phyloP scores from a whole-genome alignment of 2,113 vertebrate species.

The Apeltes quadracus region DNA sequence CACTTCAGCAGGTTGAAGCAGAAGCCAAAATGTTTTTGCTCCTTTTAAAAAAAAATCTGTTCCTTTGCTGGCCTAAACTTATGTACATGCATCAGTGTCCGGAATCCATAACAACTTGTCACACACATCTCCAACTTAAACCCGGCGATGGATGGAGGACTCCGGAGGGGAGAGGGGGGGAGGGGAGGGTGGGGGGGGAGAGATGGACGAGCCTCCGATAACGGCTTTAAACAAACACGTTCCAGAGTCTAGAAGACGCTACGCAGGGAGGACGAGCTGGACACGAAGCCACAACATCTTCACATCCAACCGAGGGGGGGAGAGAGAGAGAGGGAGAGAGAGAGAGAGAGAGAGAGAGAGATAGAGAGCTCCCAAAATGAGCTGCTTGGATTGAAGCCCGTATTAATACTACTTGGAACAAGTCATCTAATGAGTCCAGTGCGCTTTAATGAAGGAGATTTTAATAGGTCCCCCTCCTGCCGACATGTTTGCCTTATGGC shows the following conservation, averaged over 20 bases:
- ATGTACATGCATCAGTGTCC: conserved; percentile 32
- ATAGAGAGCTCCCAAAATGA: no score
- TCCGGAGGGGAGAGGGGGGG: background rate
- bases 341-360: no score
- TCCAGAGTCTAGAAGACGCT: conserved; percentile 48
- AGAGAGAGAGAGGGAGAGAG: no score
- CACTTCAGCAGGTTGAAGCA: conserved; percentile 6
- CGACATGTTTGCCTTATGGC: conserved; percentile 48
- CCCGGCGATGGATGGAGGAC: conserved; percentile 40
- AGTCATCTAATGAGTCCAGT: background rate
- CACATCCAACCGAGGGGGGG: no score
- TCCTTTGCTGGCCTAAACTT: conserved; percentile 4
- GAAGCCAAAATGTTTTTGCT: conserved; percentile 14
- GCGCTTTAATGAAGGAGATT: conserved; percentile 3
- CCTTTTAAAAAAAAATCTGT: conserved; percentile 22
- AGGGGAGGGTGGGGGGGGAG: conserved; percentile 19
- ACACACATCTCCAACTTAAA: conserved; percentile 49
- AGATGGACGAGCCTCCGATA: conserved; percentile 68
- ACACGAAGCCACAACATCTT: conserved; percentile 55
- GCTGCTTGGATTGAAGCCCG: background rate
- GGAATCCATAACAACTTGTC: conserved; percentile 54
- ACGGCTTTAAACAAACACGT: conserved; percentile 63
- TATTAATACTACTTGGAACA: background rate
- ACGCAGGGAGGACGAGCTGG: conserved; percentile 56
- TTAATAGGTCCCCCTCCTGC: conserved; percentile 22